These are phyloP conservation scores for Deilephila porcellus DNA, from an alignment of 2,888 invertebrate genomes.

Conservation along the genomic window DNA sequence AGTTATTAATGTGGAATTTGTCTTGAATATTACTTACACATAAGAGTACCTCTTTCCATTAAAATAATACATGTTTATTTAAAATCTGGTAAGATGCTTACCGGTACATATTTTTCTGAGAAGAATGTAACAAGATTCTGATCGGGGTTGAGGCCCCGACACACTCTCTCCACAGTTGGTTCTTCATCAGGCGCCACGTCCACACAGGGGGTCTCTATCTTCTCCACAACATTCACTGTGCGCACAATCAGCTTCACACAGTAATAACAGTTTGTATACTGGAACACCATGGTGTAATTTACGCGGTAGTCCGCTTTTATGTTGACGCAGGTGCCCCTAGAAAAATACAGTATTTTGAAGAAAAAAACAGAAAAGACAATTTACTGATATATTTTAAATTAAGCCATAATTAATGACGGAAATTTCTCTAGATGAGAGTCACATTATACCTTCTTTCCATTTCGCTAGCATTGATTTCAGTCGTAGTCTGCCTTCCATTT, in stretches of 20 bases:
- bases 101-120: constrained; percentile 94
- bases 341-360: constrained; percentile 10
- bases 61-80: too few relatives aligned
- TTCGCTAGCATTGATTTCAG: constrained; percentile 91
- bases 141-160: constrained; percentile 89
- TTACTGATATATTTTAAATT: background rate
- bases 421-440: too few relatives aligned
- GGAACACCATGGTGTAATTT: constrained; percentile 94
- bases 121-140: constrained; percentile 94
- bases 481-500: constrained; percentile 92
- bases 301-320: constrained; percentile 90
- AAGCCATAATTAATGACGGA: too few relatives aligned
- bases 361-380: constrained; percentile 18
- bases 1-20: too few relatives aligned
- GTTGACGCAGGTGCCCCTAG: constrained; percentile 84
- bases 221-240: constrained; percentile 95
- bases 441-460: constrained; percentile 86
- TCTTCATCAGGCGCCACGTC: constrained; percentile 86
- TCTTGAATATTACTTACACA: background rate
- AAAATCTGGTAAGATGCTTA: constrained; percentile 51
- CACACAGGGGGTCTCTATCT: constrained; percentile 93
- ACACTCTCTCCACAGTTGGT: constrained; percentile 91
- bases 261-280: constrained; percentile 89
- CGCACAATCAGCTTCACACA: constrained; percentile 94
- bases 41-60: too few relatives aligned